Percentiles rank a stretch among this genome's conserved stretches.
These are phyloP conservation scores for Neoniphon sammara DNA, from an alignment of 2,797 vertebrate genomes.

Conservation along the genomic window DNA sequence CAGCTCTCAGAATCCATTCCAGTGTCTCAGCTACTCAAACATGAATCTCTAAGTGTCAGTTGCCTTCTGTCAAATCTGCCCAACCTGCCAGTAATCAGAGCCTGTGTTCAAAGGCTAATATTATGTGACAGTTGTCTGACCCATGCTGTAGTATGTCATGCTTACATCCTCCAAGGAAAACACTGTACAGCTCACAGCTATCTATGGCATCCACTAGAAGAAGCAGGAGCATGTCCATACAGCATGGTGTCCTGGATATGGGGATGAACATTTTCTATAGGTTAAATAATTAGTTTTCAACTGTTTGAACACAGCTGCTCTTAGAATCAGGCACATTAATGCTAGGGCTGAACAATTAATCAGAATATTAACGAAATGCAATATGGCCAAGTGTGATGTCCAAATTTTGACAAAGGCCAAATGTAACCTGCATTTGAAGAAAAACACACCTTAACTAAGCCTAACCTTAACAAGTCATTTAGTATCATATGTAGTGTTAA, in stretches of 20 bases:
- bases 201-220: slow-evolving; percentile 26
- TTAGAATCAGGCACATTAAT: not conserved
- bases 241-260: slow-evolving; percentile 7
- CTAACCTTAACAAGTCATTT: too few relatives aligned
- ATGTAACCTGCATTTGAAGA: too few relatives aligned
- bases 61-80: slow-evolving; percentile 73
- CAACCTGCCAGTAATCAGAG: slow-evolving; percentile 69
- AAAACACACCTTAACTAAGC: not conserved
- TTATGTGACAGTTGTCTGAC: slow-evolving; percentile 70
- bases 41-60: slow-evolving; percentile 63
- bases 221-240: not conserved
- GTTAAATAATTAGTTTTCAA: slow-evolving; percentile 17
- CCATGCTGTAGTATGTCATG: slow-evolving; percentile 53
- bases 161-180: slow-evolving; percentile 50
- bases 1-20: slow-evolving; percentile 54
- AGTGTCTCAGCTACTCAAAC: slow-evolving; percentile 36
- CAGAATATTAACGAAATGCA: too few relatives aligned
- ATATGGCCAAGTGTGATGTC: too few relatives aligned
- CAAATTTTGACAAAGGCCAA: too few relatives aligned
- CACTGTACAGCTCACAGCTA: slow-evolving; percentile 50
- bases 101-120: slow-evolving; percentile 59
- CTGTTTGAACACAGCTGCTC: slow-evolving; percentile 17
- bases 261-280: not conserved
- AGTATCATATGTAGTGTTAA: too few relatives aligned
- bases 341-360: too few relatives aligned